Base-by-base conservation (phyloP, 2,888 invertebrate species). In the Chrysotoxum bicinctum region DNA sequence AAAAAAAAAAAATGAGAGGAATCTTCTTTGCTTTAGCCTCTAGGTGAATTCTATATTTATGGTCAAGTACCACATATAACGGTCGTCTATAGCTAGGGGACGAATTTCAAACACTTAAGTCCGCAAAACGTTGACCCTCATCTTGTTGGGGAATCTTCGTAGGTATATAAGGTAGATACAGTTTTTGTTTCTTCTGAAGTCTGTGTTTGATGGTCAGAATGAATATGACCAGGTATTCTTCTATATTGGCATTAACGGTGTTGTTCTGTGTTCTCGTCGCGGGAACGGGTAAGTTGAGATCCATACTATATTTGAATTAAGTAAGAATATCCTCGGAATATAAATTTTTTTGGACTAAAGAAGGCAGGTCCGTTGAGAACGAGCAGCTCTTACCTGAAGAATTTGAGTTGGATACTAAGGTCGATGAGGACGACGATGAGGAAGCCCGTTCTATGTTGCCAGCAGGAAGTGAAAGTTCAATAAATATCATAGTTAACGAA, bases 21-120 rank as follows among this genome's bases (percentile, higher is more conserved):
- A 72, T 69, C 76, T 56, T 73, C 23, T 68, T 43, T 68, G 69
- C 16, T 26, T 21, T 45, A 43, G 56, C 85, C 85, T 77, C 21
- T 23, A 77, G 85, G 72, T 73, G 30, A 23, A 60, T 77, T 66
- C 69, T 43, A 64, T 85, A 40, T 56, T 68, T 73, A 69, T 72
- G 69, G 75, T 80, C 85, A 77, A 76, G 72, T 81, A 76, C 73
- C 50, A 16, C 43, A 73, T 6, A 77, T 73, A 85, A 85, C 85
- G 73, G 85, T 73, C 30, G 68, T 62, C 77, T 62, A 52, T 52
- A 69, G 60, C 68, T 45, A 7, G 12, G 21, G 52, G 72, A 76
- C 45, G 45, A 60, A 23, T 70, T 75, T 58, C 75, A 56, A 66
- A 80, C 10, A 60, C 32, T 72, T 26, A 48, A 40, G 48, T n/a